phyloP scores from a whole-genome alignment of 2,888 invertebrate genomes.

The Diploptera punctata region DNA sequence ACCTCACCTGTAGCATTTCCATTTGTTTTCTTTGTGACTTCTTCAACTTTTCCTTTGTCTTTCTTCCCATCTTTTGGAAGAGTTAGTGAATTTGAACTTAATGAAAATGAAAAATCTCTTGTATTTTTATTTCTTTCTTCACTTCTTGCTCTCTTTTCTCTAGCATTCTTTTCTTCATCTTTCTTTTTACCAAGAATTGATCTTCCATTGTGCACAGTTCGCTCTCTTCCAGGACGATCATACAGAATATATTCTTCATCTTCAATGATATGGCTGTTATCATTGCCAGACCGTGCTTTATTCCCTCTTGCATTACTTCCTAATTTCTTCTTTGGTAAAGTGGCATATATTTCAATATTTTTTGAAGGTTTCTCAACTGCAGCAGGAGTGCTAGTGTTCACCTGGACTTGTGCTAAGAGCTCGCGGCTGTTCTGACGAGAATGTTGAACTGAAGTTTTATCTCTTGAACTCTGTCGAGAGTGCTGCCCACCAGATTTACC shows the following conservation, averaged over 20 bases:
- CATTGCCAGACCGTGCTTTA: conserved; percentile 49
- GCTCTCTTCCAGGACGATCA: conserved; percentile 72
- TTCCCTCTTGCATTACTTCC: conserved; percentile 46
- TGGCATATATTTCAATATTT: conserved; percentile 90
- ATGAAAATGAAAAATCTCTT: conserved; percentile 65
- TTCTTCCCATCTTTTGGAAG: conserved; percentile 49
- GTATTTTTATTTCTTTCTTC: conserved; percentile 83
- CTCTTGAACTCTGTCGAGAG: conserved; percentile 74
- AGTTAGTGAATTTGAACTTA: neutral
- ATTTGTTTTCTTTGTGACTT: conserved; percentile 60
- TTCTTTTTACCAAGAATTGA: conserved; percentile 59
- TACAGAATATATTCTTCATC: conserved; percentile 71
- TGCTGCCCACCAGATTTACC: conserved; percentile 62
- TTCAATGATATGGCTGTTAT: conserved; percentile 67
- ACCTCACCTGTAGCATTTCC: conserved; percentile 39
- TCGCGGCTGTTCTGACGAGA: conserved; percentile 69
- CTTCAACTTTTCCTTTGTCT: conserved; percentile 56
- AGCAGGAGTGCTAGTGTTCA: conserved; percentile 44
- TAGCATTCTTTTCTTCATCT: conserved; percentile 70
- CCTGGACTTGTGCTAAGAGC: conserved; percentile 52
- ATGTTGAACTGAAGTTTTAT: conserved; percentile 65
- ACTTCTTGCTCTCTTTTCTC: conserved; percentile 81
- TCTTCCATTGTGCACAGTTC: conserved; percentile 18
- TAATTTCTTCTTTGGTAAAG: conserved; percentile 86
- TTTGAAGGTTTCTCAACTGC: conserved; percentile 38